phyloP scores from a whole-genome alignment of 2,797 vertebrate genomes.

The Limosa lapponica region DNA sequence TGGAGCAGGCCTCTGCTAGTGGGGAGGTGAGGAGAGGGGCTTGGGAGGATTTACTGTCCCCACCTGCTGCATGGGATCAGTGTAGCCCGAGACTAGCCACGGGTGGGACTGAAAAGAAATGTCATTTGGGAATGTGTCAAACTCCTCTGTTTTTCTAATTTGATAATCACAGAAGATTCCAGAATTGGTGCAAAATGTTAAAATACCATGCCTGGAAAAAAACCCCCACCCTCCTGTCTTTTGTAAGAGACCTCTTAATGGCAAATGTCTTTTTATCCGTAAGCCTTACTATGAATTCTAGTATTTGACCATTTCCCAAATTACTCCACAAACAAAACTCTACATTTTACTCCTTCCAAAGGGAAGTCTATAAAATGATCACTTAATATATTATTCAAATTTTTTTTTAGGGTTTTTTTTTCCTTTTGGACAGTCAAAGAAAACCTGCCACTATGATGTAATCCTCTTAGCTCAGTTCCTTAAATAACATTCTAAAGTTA shows the following conservation, averaged over 20 bases:
- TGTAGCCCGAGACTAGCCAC: rapidly evolving
- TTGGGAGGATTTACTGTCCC: background rate
- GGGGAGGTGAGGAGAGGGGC: background rate
- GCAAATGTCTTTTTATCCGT: background rate
- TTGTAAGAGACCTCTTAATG: background rate
- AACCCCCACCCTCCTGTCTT: background rate
- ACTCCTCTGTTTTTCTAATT: background rate
- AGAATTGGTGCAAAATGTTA: background rate
- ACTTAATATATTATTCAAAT: background rate
- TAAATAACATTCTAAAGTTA: conserved; percentile 65
- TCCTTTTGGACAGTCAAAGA: background rate
- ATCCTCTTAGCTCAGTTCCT: conserved; percentile 75
- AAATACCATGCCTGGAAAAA: background rate
- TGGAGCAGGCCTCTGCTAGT: background rate
- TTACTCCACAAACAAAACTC: conserved; percentile 51
- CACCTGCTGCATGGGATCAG: background rate
- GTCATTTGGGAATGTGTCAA: background rate
- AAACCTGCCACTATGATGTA: conserved; percentile 58
- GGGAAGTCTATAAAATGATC: conserved; percentile 31
- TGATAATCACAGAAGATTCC: background rate
- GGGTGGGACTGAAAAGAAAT: background rate
- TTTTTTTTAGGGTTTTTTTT: too few relatives aligned
- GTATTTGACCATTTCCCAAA: conserved; percentile 7
- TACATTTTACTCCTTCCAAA: conserved; percentile 47
- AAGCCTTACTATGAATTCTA: background rate